A percentile compares a stretch with the other conserved stretches of the same genome.
phyloP scores from a whole-genome alignment of 2,797 vertebrate genomes.

The Myotis daubentonii region DNA sequence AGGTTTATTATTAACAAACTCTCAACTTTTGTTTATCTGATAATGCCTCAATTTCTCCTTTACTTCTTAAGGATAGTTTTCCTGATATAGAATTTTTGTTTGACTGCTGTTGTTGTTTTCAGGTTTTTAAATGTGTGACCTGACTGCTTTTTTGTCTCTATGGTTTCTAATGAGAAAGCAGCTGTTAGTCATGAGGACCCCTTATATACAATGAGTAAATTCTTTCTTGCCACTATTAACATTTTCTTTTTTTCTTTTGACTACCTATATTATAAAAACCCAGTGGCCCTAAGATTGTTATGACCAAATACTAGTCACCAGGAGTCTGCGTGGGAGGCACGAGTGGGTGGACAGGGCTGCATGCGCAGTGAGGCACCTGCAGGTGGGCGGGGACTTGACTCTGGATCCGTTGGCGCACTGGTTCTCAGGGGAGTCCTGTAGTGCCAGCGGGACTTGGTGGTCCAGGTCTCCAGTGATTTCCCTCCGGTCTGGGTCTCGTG shows the following conservation, averaged over 20 bases:
- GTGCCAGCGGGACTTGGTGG: too few species aligned
- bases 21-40: neutral
- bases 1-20: neutral
- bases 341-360: too few species aligned
- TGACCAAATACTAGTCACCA: too few species aligned
- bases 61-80: neutral
- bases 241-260: neutral
- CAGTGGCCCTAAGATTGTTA: too few species aligned
- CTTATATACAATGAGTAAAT: neutral
- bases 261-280: neutral
- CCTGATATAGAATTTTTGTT: neutral
- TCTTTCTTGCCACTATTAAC: neutral
- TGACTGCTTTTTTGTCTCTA: neutral
- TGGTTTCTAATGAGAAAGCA: neutral
- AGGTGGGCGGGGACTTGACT: too few species aligned
- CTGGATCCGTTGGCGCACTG: too few species aligned
- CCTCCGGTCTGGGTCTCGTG: too few species aligned
- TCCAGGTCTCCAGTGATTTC: too few species aligned
- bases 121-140: neutral
- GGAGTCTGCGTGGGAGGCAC: too few species aligned
- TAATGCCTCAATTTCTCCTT: neutral
- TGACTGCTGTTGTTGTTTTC: neutral
- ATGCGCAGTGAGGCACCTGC: too few species aligned
- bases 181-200: neutral
- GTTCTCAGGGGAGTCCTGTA: too few species aligned